Percentiles rank a stretch among this genome's conserved stretches.
These are phyloP conservation scores for Dermatemys mawii DNA, from an alignment of 2,113 vertebrate genomes.

Conservation along the genomic window DNA sequence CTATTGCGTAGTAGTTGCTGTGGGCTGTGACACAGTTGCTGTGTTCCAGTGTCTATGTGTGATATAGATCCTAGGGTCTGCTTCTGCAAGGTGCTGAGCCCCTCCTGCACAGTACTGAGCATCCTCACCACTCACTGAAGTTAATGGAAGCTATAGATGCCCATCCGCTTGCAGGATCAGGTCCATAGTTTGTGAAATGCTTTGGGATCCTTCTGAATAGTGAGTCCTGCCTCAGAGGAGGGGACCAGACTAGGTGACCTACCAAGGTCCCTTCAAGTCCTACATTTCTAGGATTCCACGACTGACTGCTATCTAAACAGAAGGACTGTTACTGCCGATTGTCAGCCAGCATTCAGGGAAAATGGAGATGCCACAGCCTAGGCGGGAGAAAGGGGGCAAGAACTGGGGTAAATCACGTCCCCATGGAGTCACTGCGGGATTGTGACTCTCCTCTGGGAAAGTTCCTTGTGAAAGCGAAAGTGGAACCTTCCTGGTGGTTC, in stretches of 20 bases:
- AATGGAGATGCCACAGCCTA: neutral
- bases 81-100: neutral
- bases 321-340: neutral
- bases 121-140: neutral
- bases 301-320: neutral
- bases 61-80: neutral
- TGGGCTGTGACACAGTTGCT: neutral
- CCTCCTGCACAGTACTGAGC: neutral
- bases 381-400: neutral
- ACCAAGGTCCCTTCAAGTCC: neutral
- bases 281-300: neutral
- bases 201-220: neutral
- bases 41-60: neutral
- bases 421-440: neutral
- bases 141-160: neutral
- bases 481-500: neutral
- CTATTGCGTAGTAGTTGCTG: neutral
- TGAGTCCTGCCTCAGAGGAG: neutral
- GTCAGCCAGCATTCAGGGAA: neutral
- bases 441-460: neutral
- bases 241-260: neutral
- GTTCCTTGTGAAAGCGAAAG: neutral
- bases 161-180: neutral
- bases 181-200: neutral
- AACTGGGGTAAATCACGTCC: neutral